Percentiles rank a stretch among this genome's conserved stretches.
These are phyloP conservation scores for Myotis davidii DNA, from an alignment of 2,113 vertebrate species.

Conservation along the genomic window DNA sequence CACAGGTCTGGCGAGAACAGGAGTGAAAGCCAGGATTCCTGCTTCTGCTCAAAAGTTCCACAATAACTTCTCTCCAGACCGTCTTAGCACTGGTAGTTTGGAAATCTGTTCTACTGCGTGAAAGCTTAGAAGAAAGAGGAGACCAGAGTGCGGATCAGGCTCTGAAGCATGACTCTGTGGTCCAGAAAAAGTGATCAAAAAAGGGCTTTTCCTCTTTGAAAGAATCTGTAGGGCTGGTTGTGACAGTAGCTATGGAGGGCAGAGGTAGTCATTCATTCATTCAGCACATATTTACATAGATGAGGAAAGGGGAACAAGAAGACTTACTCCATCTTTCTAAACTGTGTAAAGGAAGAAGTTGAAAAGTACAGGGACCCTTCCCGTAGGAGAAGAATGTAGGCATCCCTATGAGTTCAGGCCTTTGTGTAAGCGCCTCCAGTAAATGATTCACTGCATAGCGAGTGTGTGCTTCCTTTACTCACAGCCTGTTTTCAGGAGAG, in stretches of 20 bases:
- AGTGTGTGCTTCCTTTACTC: neutral
- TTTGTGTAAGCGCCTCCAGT: neutral
- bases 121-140: neutral
- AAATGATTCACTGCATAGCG: neutral
- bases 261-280: neutral
- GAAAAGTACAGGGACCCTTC: neutral
- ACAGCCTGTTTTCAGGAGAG: neutral
- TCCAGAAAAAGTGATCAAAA: neutral
- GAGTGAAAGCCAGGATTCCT: neutral
- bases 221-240: neutral
- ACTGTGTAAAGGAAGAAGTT: neutral
- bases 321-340: neutral
- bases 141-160: neutral
- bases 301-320: neutral
- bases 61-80: neutral
- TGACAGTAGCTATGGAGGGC: neutral
- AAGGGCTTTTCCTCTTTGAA: neutral
- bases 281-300: neutral
- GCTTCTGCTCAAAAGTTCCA: neutral
- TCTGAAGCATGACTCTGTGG: constrained; percentile 31
- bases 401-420: accelerated
- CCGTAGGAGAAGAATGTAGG: neutral
- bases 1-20: neutral
- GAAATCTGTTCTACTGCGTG: constrained; percentile 15
- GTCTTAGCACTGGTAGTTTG: constrained; percentile 40